These are phyloP conservation scores for Aleiodes leptofemur DNA, from an alignment of 2,888 invertebrate genomes.

Conservation along the genomic window DNA sequence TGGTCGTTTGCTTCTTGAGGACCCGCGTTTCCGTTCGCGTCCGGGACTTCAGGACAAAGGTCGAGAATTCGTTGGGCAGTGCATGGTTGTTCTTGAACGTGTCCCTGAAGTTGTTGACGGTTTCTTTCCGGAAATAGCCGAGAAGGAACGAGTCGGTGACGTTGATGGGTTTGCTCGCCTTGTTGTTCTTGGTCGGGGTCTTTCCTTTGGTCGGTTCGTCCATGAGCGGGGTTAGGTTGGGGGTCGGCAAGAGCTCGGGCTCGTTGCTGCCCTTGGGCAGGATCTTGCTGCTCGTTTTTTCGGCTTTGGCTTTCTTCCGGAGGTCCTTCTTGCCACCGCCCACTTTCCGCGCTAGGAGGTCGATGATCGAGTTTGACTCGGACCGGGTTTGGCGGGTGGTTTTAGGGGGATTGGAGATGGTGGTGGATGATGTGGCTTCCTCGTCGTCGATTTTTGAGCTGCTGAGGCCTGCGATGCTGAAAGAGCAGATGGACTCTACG, in stretches of 20 bases:
- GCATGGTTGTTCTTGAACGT: conserved; percentile 82
- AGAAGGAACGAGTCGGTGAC: conserved; percentile 76
- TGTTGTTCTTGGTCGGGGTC: conserved; percentile 63
- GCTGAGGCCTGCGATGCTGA: conserved; percentile 74
- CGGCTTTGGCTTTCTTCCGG: conserved; percentile 76
- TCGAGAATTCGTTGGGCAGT: conserved; percentile 80
- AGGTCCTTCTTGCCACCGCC: conserved; percentile 77
- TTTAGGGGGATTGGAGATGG: conserved; percentile 79
- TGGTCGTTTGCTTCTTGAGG: conserved; percentile 85
- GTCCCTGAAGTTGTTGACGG: conserved; percentile 81
- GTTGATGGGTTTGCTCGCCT: conserved; percentile 64
- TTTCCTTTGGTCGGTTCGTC: conserved; percentile 61
- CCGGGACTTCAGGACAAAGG: conserved; percentile 84
- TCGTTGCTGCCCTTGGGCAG: conserved; percentile 78
- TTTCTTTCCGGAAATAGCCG: conserved; percentile 83
- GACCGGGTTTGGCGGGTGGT: conserved; percentile 71
- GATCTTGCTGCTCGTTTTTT: conserved; percentile 76
- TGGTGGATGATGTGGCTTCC: conserved; percentile 81
- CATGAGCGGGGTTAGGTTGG: conserved; percentile 76
- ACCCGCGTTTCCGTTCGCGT: conserved; percentile 86
- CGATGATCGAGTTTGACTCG: conserved; percentile 80
- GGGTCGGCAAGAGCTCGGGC: conserved; percentile 80
- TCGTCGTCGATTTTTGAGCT: conserved; percentile 81
- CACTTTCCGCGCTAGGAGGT: conserved; percentile 82
- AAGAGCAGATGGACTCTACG: conserved; percentile 82